phyloP scores from a whole-genome alignment of 1,140 invertebrate genomes.

The Aphelenchoides avenae region DNA sequence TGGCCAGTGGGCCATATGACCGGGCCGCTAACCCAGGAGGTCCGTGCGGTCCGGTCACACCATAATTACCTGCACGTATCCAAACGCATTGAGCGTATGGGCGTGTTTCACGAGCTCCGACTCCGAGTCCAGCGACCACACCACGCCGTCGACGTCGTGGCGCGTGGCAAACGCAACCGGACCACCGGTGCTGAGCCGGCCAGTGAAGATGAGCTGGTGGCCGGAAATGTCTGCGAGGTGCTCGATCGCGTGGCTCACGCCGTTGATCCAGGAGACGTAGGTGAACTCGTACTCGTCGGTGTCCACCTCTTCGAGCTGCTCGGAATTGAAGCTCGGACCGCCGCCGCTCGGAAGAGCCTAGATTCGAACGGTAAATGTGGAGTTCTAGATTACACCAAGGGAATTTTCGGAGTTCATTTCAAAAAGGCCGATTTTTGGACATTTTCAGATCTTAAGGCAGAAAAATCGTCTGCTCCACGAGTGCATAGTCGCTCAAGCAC shows the following conservation, averaged over 20 bases:
- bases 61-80: too few relatives aligned
- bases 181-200: slow-evolving; percentile 5
- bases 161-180: slow-evolving; percentile 9
- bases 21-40: too few relatives aligned
- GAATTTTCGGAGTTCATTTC: background rate
- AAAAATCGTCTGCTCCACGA: too few relatives aligned
- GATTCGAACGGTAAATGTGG: too few relatives aligned
- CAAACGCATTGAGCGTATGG: slow-evolving; percentile 13
- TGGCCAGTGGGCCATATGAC: too few relatives aligned
- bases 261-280: slow-evolving; percentile 19
- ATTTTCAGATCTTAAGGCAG: too few relatives aligned
- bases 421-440: background rate
- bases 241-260: slow-evolving; percentile 4
- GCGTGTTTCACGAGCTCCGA: slow-evolving; percentile 3
- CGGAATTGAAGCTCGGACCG: slow-evolving; percentile 14
- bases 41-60: too few relatives aligned
- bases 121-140: slow-evolving; percentile 13
- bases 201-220: slow-evolving; percentile 10
- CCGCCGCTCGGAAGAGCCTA: slow-evolving; percentile 7
- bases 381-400: background rate
- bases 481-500: too few relatives aligned
- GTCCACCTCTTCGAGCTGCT: slow-evolving; percentile 19
- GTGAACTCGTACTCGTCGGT: slow-evolving; percentile 11
- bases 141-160: slow-evolving; percentile 15
- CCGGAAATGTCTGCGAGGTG: slow-evolving; percentile 7